A percentile compares a stretch with the other conserved stretches of the same genome.
Conservation (phyloP, 2,113 vertebrate species). For the Potamarius usumacintae region DNA sequence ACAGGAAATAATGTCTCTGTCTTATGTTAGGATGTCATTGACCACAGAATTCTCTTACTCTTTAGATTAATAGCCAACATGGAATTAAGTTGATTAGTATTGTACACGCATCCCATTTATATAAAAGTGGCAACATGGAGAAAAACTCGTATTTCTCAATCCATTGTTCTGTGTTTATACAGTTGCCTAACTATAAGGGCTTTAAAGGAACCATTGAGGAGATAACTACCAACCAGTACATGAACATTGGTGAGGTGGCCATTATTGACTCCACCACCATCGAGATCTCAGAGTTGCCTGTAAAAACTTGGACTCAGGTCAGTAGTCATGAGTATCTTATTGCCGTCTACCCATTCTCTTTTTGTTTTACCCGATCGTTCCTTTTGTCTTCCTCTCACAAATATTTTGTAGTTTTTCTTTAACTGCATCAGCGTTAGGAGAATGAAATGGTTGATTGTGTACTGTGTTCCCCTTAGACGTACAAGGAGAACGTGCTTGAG, state of each 20-base stretch:
- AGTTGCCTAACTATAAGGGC: slow-evolving; percentile 94
- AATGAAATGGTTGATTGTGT: background rate
- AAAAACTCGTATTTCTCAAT: background rate
- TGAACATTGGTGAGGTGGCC: slow-evolving; percentile 89
- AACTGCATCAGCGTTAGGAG: background rate
- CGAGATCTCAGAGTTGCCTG: slow-evolving; percentile 95
- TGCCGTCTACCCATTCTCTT: background rate
- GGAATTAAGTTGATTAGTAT: no score
- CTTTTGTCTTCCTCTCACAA: background rate
- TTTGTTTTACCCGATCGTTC: background rate
- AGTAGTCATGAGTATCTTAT: background rate
- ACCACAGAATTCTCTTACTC: background rate
- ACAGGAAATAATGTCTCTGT: background rate
- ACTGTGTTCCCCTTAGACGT: slow-evolving; percentile 69
- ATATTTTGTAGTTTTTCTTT: background rate
- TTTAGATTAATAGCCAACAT: background rate
- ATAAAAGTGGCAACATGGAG: no score
- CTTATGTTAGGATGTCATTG: background rate
- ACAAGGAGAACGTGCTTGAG: slow-evolving; percentile 95
- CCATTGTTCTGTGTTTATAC: slow-evolving; percentile 12
- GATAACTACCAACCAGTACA: slow-evolving; percentile 83
- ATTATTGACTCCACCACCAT: slow-evolving; percentile 92
- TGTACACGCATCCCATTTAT: no score
- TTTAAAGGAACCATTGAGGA: slow-evolving; percentile 91
- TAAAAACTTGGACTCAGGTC: slow-evolving; percentile 96